A percentile compares a stretch with the other conserved stretches of the same genome.
These are phyloP conservation scores for Margaritifera margaritifera DNA, from an alignment of 2,888 invertebrate species.

Conservation along the genomic window DNA sequence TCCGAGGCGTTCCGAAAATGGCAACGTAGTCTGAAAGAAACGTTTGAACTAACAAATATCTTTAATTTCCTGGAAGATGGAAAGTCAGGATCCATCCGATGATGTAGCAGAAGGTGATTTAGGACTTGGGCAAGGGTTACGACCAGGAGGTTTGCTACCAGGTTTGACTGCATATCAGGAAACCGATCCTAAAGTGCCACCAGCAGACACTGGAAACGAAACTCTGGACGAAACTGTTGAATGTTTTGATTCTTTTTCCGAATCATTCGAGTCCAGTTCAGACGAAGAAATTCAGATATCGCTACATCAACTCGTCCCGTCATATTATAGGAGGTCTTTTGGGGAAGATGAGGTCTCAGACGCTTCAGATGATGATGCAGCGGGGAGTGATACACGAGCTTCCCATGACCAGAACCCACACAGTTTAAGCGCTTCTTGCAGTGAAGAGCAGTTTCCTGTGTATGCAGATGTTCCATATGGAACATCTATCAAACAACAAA, in stretches of 20 bases:
- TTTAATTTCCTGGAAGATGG: too few relatives aligned
- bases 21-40: too few relatives aligned
- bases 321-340: neutral
- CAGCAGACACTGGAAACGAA: conserved; percentile 6
- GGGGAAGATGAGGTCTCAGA: neutral
- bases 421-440: neutral
- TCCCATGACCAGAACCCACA: neutral
- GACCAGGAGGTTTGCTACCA: conserved; percentile 41
- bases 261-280: conserved; percentile 1
- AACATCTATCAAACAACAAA: conserved; percentile 61
- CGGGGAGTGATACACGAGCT: neutral
- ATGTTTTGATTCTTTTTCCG: neutral
- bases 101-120: conserved; percentile 47
- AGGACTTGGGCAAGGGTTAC: conserved; percentile 55
- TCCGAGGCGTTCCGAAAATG: too few relatives aligned
- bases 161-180: neutral
- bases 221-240: conserved; percentile 9
- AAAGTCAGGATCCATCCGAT: conserved; percentile 9
- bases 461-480: conserved; percentile 60
- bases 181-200: neutral
- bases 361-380: neutral
- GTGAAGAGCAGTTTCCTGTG: conserved; percentile 42
- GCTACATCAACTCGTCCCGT: neutral
- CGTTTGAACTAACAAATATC: too few relatives aligned
- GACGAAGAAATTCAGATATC: neutral